phyloP scores from a whole-genome alignment of 2,797 vertebrate genomes.

The Podargus strigoides region DNA sequence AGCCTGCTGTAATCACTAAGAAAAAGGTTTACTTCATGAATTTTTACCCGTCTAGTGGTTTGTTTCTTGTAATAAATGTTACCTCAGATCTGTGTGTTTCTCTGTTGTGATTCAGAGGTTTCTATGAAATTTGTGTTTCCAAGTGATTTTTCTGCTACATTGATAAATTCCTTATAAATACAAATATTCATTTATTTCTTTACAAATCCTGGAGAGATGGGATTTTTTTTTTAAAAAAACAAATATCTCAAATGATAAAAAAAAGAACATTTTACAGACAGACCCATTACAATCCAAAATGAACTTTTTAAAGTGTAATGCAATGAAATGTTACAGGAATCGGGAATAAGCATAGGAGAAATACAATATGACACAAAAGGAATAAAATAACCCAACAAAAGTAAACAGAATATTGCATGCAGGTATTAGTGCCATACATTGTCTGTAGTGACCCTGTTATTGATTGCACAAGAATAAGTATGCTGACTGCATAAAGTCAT shows the following conservation, averaged over 20 bases:
- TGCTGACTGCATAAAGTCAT: background rate
- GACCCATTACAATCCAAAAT: background rate
- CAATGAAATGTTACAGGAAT: background rate
- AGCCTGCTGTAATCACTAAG: background rate
- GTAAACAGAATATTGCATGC: background rate
- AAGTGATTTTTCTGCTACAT: background rate
- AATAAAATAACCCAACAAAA: background rate
- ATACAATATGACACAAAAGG: background rate
- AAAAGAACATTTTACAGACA: background rate
- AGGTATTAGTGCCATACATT: background rate
- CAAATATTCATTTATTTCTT: background rate
- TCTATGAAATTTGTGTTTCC: background rate
- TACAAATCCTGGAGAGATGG: background rate
- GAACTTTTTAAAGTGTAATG: background rate
- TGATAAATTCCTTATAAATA: background rate
- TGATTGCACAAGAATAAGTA: background rate
- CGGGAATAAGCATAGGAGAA: background rate
- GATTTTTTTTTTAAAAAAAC: background rate
- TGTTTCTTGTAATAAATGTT: background rate
- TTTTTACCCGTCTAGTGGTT: background rate
- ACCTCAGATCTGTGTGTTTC: background rate
- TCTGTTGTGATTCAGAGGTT: background rate
- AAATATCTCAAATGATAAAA: background rate
- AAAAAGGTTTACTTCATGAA: background rate
- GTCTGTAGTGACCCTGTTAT: background rate